phyloP scores from a whole-genome alignment of 2,888 invertebrate species.

The Adelognathus sp. region DNA sequence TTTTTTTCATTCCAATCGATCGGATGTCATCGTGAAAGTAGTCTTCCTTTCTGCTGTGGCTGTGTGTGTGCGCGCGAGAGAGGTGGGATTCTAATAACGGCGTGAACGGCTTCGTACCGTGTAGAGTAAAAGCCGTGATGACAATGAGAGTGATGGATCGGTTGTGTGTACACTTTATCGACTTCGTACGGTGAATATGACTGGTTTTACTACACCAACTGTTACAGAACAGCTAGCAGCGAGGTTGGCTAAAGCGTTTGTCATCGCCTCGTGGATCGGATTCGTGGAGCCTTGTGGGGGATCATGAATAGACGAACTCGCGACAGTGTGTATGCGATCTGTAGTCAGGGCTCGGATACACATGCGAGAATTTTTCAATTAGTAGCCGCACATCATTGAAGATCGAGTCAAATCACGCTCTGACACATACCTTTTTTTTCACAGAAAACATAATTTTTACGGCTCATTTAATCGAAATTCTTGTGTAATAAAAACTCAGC shows the following conservation, averaged over 20 bases:
- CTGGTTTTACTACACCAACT: constrained; percentile 1
- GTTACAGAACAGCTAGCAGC: background rate
- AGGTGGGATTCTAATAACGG: constrained; percentile 41
- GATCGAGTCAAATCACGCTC: too few species aligned
- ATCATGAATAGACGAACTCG: constrained; percentile 5
- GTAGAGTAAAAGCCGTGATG: constrained; percentile 40
- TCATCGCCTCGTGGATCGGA: background rate
- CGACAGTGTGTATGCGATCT: background rate
- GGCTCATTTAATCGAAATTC: too few species aligned
- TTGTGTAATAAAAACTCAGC: too few species aligned
- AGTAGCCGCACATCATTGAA: too few species aligned
- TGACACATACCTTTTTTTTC: too few species aligned
- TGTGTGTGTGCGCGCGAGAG: too few species aligned
- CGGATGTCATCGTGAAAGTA: constrained; percentile 52
- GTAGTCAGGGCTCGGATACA: background rate
- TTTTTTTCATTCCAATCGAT: constrained; percentile 42
- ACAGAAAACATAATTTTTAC: too few species aligned
- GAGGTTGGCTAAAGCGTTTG: background rate
- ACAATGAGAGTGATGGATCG: constrained; percentile 59
- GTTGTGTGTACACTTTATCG: constrained; percentile 29
- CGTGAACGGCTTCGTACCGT: constrained; percentile 26
- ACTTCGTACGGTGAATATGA: constrained; percentile 8
- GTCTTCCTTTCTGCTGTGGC: background rate
- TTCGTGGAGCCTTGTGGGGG: too few species aligned
- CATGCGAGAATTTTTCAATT: background rate